A percentile compares a stretch with the other conserved stretches of the same genome.
Conservation (phyloP, 2,888 invertebrate genomes). For the Drosophila peninsularis region DNA sequence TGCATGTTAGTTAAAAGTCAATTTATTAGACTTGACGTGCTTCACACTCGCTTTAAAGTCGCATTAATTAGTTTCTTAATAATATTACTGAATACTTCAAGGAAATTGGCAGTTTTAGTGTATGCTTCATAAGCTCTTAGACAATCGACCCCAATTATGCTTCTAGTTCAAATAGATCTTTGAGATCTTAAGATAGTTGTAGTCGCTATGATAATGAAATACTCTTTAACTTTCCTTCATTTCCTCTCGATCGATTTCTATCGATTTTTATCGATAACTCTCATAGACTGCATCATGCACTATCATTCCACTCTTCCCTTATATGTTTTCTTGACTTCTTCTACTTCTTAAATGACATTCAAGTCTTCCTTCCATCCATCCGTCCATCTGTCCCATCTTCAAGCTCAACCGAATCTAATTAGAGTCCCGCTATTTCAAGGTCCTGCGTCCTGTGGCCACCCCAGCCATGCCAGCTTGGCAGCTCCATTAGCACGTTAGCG, state of each 20-base stretch:
- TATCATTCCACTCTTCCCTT: neutral
- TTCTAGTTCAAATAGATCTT: too few species aligned
- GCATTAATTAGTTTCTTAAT: neutral
- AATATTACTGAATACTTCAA: neutral
- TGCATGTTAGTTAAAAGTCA: constrained; percentile 6
- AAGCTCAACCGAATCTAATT: neutral
- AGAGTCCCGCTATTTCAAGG: neutral
- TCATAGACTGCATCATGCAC: neutral
- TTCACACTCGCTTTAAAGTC: neutral
- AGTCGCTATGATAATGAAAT: too few species aligned
- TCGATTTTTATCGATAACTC: neutral
- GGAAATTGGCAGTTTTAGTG: neutral
- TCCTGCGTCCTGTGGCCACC: neutral
- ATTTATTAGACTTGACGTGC: too few species aligned
- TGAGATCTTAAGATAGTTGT: too few species aligned
- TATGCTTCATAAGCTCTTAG: neutral
- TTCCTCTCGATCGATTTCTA: neutral
- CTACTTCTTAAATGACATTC: too few species aligned
- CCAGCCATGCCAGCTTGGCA: neutral
- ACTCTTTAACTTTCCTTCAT: too few species aligned
- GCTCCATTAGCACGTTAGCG: constrained; percentile 17
- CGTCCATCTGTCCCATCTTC: neutral
- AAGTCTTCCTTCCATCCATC: neutral
- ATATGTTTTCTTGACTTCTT: neutral
- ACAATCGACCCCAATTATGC: too few species aligned